Percentiles rank a stretch among this genome's conserved stretches.
Conservation (phyloP, 2,797 vertebrate genomes). For the Alectoris magna region DNA sequence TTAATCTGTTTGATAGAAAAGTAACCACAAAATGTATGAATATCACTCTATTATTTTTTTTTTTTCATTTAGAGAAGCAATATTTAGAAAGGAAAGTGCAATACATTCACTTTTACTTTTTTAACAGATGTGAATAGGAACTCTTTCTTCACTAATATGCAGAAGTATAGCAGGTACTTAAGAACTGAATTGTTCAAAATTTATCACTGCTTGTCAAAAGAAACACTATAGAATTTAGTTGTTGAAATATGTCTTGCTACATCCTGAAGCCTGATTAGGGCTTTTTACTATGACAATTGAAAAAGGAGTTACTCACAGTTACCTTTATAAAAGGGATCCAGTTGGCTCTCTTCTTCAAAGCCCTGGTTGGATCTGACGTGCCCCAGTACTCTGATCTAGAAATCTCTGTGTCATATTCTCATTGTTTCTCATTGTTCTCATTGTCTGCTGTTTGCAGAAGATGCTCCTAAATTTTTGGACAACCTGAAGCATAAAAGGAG, state of each 20-base stretch:
- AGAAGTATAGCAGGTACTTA: neutral
- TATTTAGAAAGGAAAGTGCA: neutral
- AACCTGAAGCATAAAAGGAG: slow-evolving; percentile 64
- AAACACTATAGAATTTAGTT: neutral
- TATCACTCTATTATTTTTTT: neutral
- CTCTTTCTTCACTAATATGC: neutral
- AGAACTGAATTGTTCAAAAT: neutral
- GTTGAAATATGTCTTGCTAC: neutral
- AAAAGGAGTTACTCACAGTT: neutral
- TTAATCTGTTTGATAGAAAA: slow-evolving; percentile 76
- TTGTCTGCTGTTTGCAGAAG: slow-evolving; percentile 80
- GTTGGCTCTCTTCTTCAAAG: slow-evolving; percentile 80
- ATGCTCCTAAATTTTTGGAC: slow-evolving; percentile 78
- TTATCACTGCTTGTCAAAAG: neutral
- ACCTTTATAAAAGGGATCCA: slow-evolving; percentile 83
- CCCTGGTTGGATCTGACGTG: slow-evolving; percentile 49
- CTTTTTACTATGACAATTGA: neutral
- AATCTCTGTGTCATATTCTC: slow-evolving; percentile 51
- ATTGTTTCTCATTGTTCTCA: too few species aligned
- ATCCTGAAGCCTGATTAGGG: neutral
- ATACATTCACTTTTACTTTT: neutral
- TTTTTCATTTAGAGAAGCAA: neutral
- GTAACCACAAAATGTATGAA: neutral
- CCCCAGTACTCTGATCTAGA: slow-evolving; percentile 65
- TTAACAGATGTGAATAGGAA: neutral